phyloP scores from a whole-genome alignment of 2,113 vertebrate genomes.

The Asarcornis scutulata region DNA sequence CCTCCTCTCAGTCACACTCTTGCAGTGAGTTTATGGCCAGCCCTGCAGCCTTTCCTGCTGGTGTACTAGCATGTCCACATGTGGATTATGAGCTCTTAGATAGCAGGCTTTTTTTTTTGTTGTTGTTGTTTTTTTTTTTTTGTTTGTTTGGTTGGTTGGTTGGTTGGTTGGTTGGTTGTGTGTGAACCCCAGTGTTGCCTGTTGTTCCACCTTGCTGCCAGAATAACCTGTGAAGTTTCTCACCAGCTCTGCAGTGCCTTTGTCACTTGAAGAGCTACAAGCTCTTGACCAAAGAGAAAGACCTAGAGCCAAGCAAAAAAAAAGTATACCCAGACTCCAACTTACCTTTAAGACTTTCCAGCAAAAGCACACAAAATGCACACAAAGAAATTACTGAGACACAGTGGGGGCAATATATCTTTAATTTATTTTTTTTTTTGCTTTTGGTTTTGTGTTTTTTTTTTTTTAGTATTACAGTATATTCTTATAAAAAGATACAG shows the following conservation, averaged over 20 bases:
- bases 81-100: neutral
- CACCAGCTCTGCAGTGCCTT: neutral
- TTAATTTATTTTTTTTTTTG: slow-evolving; percentile 79
- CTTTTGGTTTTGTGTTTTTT: neutral
- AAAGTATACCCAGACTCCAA: neutral
- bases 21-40: neutral
- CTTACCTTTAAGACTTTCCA: neutral
- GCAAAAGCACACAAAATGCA: neutral
- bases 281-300: neutral
- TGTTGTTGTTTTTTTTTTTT: neutral
- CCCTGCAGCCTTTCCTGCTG: fast-evolving
- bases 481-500: slow-evolving; percentile 83
- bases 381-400: neutral
- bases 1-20: fast-evolving
- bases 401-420: slow-evolving; percentile 70
- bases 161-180: no score
- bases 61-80: neutral
- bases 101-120: neutral
- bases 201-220: neutral
- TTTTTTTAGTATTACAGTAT: slow-evolving; percentile 82
- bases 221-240: neutral
- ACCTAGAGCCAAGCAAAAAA: neutral
- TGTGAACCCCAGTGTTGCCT: neutral
- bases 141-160: no score
- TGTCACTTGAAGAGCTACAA: neutral